A percentile compares a stretch with the other conserved stretches of the same genome.
These are phyloP conservation scores for Clanis bilineata DNA, from an alignment of 2,888 invertebrate genomes.

Conservation along the genomic window DNA sequence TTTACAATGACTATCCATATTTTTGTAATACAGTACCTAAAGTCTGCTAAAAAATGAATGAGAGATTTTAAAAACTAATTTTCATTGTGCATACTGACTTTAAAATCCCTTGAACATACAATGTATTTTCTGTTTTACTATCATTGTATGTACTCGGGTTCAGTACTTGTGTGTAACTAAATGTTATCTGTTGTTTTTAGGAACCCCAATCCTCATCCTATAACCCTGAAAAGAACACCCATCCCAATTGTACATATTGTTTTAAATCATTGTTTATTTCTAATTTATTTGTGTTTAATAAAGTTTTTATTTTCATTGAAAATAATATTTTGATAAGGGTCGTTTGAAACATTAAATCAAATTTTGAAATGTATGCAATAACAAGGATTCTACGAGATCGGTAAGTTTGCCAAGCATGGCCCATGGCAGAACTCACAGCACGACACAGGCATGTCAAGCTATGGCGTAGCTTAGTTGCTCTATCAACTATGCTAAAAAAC, in stretches of 20 bases:
- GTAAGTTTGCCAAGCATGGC: constrained; percentile 61
- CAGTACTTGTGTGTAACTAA: constrained; percentile 9
- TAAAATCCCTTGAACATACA: neutral
- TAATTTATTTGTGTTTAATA: constrained; percentile 16
- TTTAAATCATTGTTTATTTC: constrained; percentile 15
- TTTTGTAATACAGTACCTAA: too few relatives aligned
- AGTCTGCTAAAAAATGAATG: too few relatives aligned
- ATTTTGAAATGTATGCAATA: constrained; percentile 51
- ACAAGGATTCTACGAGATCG: constrained; percentile 78
- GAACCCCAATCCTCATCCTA: constrained; percentile 16
- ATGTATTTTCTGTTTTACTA: neutral
- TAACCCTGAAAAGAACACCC: neutral
- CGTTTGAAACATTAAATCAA: neutral
- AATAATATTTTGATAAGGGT: neutral
- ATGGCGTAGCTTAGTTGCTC: constrained; percentile 10
- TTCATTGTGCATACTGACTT: neutral
- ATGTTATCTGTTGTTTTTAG: constrained; percentile 28
- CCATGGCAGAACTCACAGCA: constrained; percentile 3
- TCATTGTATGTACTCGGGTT: neutral
- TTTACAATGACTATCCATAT: too few relatives aligned
- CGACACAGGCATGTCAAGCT: constrained; percentile 13
- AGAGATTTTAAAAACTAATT: neutral
- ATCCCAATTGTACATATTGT: constrained; percentile 15
- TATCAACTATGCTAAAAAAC: constrained; percentile 2
- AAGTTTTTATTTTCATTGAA: constrained; percentile 7